A percentile compares a stretch with the other conserved stretches of the same genome.
phyloP scores from a whole-genome alignment of 2,797 vertebrate species.

The Pempheris klunzingeri region DNA sequence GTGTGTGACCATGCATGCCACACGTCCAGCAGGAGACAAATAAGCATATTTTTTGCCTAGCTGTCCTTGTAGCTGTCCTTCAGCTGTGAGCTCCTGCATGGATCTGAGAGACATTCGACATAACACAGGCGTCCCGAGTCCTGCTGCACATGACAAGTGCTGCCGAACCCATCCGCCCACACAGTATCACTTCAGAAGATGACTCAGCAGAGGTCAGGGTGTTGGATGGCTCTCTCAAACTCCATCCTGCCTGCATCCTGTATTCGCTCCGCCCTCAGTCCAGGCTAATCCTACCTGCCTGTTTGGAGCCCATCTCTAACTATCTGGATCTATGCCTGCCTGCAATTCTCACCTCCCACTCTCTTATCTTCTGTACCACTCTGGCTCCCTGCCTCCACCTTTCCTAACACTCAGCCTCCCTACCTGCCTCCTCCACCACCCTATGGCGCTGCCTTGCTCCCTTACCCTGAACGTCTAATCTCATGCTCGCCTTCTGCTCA shows the following conservation, averaged over 20 bases:
- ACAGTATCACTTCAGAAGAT: constrained; percentile 60
- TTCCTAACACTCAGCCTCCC: constrained; percentile 45
- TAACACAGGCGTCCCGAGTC: constrained; percentile 41
- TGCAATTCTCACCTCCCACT: constrained; percentile 58
- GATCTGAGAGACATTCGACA: constrained; percentile 49
- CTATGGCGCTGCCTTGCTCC: constrained; percentile 26
- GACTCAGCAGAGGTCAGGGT: constrained; percentile 77
- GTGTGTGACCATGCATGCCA: constrained; percentile 65
- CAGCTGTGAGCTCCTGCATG: constrained; percentile 53
- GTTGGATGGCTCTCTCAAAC: constrained; percentile 61
- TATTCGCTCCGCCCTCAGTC: not conserved
- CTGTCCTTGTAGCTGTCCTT: constrained; percentile 78
- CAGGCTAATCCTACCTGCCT: constrained; percentile 54
- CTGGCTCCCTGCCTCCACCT: constrained; percentile 61
- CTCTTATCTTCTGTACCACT: constrained; percentile 53
- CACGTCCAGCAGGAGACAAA: constrained; percentile 30
- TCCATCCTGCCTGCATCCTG: constrained; percentile 40
- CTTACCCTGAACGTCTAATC: constrained; percentile 32
- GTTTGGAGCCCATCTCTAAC: constrained; percentile 53
- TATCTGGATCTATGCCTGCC: constrained; percentile 64
- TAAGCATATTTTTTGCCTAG: constrained; percentile 43
- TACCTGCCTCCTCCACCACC: constrained; percentile 28
- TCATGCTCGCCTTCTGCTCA: constrained; percentile 35
- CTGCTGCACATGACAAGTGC: constrained; percentile 51
- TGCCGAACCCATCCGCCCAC: constrained; percentile 59